Evolutionary conservation across 2,888 invertebrate species (phyloP), one percentile per base, ranked within the genome.

Genomic region (Ophioninae sp.): DNA sequence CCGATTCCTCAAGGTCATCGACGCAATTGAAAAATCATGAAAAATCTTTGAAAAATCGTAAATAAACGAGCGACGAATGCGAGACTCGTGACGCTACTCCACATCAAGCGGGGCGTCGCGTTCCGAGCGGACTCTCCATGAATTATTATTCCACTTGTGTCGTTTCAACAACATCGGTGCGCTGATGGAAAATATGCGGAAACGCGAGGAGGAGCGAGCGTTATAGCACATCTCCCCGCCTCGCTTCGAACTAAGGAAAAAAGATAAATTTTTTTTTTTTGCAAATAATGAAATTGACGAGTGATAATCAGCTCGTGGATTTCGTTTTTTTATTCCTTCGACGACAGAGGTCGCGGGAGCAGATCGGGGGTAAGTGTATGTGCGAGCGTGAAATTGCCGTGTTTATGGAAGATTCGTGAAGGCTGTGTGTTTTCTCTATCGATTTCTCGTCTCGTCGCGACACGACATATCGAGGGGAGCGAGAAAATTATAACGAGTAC

Each of bases 141-240:
- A n/a, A 79, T 72, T 73, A 74, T 73, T 61, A 61, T 59, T 67
- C 41, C 39, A 20, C 62, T 67, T 44, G 21, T 67, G 67, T 57
- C 59, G 59, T 73, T 80, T 59, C 50, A 68, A 79, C 68, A 68
- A 62, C 74, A 75, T 39, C 65, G 50, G 61, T 59, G 39, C 37
- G 73, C 56, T 72, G 50, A 68, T 73, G 65, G 50, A 65, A 79
- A 74, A 79, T 74, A 79, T 73, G 79, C 79, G 79, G 79, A 73
- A 79, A 74, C 65, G 44, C 44, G 44, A 57, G 37, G 39, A 50
- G 62, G 23, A 62, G 41, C 50, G 7, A 74, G 39, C 67, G 61
- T 73, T 73, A 67, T 73, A 74, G 56, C 56, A 65, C 61, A 44
- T 30, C 64, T 68, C 44, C 50, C 67, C 59, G 57, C 13, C 13